Base-by-base conservation (phyloP, 2,113 vertebrate genomes). In the Girardinichthys multiradiatus region DNA sequence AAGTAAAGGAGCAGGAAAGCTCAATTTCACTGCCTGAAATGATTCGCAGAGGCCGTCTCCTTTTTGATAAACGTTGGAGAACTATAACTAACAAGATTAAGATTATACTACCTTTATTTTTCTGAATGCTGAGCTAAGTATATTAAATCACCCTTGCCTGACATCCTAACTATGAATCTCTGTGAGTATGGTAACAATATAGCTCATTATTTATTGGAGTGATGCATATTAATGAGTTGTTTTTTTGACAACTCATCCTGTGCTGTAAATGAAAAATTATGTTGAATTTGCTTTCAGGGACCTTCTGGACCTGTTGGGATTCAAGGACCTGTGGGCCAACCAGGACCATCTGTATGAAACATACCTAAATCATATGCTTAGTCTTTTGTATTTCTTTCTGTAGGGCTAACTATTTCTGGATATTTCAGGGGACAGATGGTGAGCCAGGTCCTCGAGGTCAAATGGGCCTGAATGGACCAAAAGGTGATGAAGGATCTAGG, bases 381-480 rank as follows among this genome's bases (percentile, higher is more conserved):
- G 57, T 1, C 0, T 28, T 26, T 19, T 37, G 8, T 59, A 26
- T 9, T 28, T 54, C 1, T 17, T 65, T 51, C 26, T 72, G 10
- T 10, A 61, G 3, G 31, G 27, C 73, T 63, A 29, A 57, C 26
- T 51, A 31, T 27, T 29, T 64, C 1, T 79, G 70, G 57, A 5
- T 76, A 51, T 84, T 77, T 70, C 81, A 98, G 97, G 97, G 97
- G 39, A 87, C 86, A 4, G 97, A 98, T 0, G 96, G 97, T 8
- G 95, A 97, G 66, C 90, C 94, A 35, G 97, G 97, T 5, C 96
- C 94, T 57, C 94, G 95, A 19, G 97, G 97, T 59, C 96, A 96
- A 82, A 95, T 96, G 74, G 97, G 97, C 21, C 95, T 97, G 94
- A 93, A 94, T 1, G 97, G 97, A 1, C 93, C 94, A 42, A 98